These are phyloP conservation scores for Cyprinodon brontotheroides DNA, from an alignment of 2,113 vertebrate species.

Conservation along the genomic window DNA sequence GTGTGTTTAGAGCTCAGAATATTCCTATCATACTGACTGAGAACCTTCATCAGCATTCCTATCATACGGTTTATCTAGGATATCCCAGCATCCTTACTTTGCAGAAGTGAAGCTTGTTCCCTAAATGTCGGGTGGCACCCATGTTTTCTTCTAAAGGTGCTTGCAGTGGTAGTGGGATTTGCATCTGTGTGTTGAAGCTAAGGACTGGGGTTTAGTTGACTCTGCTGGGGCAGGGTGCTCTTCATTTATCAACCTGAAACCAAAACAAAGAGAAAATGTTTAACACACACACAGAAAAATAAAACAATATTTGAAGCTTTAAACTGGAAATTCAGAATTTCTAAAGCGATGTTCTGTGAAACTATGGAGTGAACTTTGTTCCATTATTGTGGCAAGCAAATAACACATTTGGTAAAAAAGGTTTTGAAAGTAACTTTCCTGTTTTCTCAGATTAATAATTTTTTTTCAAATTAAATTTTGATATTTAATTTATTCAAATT, in stretches of 20 bases:
- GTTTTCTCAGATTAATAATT: too few relatives aligned
- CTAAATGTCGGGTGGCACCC: not conserved
- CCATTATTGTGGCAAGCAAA: too few relatives aligned
- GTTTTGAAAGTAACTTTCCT: too few relatives aligned
- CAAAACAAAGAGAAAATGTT: conserved; percentile 38
- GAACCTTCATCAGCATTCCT: too few relatives aligned
- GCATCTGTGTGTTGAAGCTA: conserved; percentile 8
- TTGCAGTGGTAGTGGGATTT: too few relatives aligned
- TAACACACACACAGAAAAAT: not conserved
- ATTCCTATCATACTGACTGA: conserved; percentile 20
- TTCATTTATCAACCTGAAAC: conserved; percentile 62
- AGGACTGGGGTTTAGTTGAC: too few relatives aligned
- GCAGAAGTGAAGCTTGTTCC: not conserved
- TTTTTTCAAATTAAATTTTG: too few relatives aligned
- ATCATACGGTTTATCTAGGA: conserved; percentile 11
- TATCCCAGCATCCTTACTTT: not conserved
- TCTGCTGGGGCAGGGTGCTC: conserved; percentile 5
- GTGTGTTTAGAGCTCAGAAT: conserved; percentile 22
- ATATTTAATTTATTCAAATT: too few relatives aligned
- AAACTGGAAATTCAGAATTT: not conserved
- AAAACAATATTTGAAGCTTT: not conserved
- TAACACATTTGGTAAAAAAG: too few relatives aligned
- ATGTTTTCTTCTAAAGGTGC: not conserved
- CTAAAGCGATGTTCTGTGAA: not conserved
- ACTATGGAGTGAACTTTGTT: not conserved